Evolutionary conservation across 2,797 vertebrate species (phyloP).

Genomic region (Acomys russatus): DNA sequence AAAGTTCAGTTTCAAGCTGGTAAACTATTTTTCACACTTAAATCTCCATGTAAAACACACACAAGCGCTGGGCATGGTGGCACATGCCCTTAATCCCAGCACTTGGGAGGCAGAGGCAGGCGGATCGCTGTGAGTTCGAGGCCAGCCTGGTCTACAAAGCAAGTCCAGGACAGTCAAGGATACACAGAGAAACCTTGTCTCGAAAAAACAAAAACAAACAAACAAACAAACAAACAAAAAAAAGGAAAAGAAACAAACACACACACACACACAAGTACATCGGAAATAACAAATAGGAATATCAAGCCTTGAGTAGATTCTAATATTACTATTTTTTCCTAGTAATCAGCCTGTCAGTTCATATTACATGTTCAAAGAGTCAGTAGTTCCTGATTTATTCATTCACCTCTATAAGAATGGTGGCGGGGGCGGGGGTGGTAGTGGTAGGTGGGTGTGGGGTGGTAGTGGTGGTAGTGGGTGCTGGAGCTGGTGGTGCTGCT

Average conservation of each 20-base stretch:
- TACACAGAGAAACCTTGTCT: no score
- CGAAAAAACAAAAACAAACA: no score
- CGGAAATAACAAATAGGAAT: constrained; percentile 42
- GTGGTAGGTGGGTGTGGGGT: no score
- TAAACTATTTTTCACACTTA: constrained; percentile 51
- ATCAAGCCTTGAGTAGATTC: neutral
- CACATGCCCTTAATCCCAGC: no score
- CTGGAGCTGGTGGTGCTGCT: no score
- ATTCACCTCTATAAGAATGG: constrained; percentile 30
- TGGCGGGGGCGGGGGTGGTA: neutral
- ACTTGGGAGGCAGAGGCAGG: no score
- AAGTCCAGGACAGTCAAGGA: no score
- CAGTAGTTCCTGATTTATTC: constrained; percentile 26
- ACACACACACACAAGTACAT: neutral
- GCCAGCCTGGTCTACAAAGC: no score
- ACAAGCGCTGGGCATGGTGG: neutral
- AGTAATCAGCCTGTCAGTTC: constrained; percentile 21
- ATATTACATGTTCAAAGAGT: neutral
- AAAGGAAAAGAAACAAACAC: neutral
- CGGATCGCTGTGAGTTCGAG: no score
- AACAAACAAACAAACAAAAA: no score
- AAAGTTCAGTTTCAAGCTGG: constrained; percentile 41
- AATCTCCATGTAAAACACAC: neutral
- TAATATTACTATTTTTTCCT: constrained; percentile 3
- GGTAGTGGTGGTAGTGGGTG: no score